phyloP scores from a whole-genome alignment of 2,113 vertebrate species.

The Aegypius monachus region DNA sequence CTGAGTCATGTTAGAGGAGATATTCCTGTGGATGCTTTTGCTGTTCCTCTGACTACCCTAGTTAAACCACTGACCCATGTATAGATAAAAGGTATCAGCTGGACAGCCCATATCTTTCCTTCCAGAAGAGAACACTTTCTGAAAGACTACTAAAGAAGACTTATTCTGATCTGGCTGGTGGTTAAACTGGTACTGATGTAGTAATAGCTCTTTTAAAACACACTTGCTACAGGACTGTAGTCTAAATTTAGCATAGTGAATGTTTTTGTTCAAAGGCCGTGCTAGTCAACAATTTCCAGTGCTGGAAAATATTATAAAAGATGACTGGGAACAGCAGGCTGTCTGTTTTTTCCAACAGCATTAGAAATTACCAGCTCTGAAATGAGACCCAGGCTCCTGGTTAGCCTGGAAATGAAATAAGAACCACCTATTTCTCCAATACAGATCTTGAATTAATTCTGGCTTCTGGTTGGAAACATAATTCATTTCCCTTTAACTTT shows the following conservation, averaged over 20 bases:
- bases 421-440: conserved; percentile 6
- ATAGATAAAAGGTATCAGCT: not conserved
- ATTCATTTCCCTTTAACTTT: conserved; percentile 23
- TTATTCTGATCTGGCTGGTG: not conserved
- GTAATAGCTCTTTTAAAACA: conserved; percentile 23
- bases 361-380: conserved; percentile 53
- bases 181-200: not conserved
- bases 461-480: conserved; percentile 38
- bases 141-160: not conserved
- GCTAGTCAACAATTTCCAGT: conserved; percentile 61
- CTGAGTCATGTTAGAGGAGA: not conserved
- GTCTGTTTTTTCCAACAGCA: conserved; percentile 45
- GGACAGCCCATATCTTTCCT: not conserved
- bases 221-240: not conserved
- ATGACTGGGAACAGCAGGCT: conserved; percentile 39
- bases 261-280: conserved; percentile 40
- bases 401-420: conserved; percentile 50
- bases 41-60: not conserved
- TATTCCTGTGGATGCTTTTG: not conserved
- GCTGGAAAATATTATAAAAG: conserved; percentile 68
- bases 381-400: conserved; percentile 23
- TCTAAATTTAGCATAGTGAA: conserved; percentile 51
- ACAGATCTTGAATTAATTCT: conserved; percentile 41
- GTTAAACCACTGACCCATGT: not conserved
- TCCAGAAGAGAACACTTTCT: not conserved